Conservation (phyloP, 2,888 invertebrate genomes). For the Unio pictorum region DNA sequence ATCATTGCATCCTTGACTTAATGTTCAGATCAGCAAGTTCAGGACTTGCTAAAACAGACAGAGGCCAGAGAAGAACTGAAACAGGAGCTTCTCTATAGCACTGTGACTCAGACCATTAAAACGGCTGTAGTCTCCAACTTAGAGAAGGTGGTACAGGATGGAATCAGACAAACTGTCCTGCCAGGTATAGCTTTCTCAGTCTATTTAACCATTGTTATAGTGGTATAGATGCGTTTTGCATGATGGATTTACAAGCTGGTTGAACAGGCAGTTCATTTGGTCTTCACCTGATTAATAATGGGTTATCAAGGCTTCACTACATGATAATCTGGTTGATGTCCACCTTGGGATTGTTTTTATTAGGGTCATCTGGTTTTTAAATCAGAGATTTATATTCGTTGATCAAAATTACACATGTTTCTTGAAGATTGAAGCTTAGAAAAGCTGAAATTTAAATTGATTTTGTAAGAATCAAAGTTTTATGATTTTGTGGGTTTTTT, state of each 20-base stretch:
- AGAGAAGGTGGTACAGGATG: slow-evolving; percentile 75
- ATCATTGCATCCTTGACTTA: too few relatives aligned
- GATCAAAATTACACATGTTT: too few relatives aligned
- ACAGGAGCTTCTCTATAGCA: slow-evolving; percentile 72
- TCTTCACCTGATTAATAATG: too few relatives aligned
- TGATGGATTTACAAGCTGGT: too few relatives aligned
- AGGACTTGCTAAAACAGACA: slow-evolving; percentile 53
- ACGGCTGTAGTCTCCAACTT: slow-evolving; percentile 75
- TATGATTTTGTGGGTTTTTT: too few relatives aligned
- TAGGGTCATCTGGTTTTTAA: not conserved
- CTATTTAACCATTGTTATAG: not conserved
- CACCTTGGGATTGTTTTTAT: too few relatives aligned
- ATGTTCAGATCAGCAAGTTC: slow-evolving; percentile 53
- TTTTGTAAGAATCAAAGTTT: too few relatives aligned
- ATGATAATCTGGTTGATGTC: too few relatives aligned
- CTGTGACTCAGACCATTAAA: slow-evolving; percentile 76
- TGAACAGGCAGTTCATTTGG: too few relatives aligned
- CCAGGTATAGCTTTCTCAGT: slow-evolving; percentile 64
- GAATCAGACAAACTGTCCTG: slow-evolving; percentile 75
- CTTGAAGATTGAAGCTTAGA: too few relatives aligned
- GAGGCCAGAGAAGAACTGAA: slow-evolving; percentile 54
- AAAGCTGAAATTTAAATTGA: too few relatives aligned
- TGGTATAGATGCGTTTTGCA: not conserved
- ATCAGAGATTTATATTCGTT: not conserved
- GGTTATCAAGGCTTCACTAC: too few relatives aligned